phyloP scores from a whole-genome alignment of 1,140 invertebrate species.

The Habropoda laboriosa region DNA sequence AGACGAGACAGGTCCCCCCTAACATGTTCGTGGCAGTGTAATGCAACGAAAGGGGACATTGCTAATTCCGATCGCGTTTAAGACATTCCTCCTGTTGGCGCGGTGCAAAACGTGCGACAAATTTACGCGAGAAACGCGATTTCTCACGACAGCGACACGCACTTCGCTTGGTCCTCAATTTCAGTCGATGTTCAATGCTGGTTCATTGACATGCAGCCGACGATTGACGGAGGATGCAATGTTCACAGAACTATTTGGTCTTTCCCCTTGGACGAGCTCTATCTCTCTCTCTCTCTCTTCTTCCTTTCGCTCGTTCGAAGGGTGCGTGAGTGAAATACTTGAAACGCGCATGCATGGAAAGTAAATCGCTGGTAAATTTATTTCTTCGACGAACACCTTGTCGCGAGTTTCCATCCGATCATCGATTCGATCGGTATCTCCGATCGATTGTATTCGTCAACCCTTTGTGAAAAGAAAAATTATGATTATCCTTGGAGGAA shows the following conservation, averaged over 20 bases:
- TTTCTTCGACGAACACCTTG: conserved; percentile 10
- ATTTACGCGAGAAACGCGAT: conserved; percentile 53
- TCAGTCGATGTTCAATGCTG: conserved; percentile 19
- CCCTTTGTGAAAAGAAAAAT: not conserved
- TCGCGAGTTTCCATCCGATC: not conserved
- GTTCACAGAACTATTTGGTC: conserved; percentile 66
- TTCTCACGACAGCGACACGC: conserved; percentile 51
- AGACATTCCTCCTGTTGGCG: conserved; percentile 36
- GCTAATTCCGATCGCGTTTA: conserved; percentile 21
- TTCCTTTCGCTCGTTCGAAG: conserved; percentile 22
- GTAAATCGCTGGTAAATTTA: conserved; percentile 35
- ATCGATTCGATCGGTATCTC: not conserved
- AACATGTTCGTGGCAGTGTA: not conserved
- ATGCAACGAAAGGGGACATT: conserved; percentile 2
- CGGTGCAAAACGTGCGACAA: conserved; percentile 26
- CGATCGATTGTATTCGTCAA: not conserved
- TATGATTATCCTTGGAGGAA: too few species aligned
- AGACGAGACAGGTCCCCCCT: not conserved
- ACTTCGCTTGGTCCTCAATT: conserved; percentile 15
- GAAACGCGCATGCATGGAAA: conserved; percentile 36
- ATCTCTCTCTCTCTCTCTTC: not conserved
- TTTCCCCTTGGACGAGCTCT: conserved; percentile 29
- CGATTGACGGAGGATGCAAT: conserved; percentile 66
- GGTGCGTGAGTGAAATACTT: conserved; percentile 60
- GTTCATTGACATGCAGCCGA: conserved; percentile 68